A percentile compares a stretch with the other conserved stretches of the same genome.
These are phyloP conservation scores for Falco berigora DNA, from an alignment of 2,797 vertebrate species.

Conservation along the genomic window DNA sequence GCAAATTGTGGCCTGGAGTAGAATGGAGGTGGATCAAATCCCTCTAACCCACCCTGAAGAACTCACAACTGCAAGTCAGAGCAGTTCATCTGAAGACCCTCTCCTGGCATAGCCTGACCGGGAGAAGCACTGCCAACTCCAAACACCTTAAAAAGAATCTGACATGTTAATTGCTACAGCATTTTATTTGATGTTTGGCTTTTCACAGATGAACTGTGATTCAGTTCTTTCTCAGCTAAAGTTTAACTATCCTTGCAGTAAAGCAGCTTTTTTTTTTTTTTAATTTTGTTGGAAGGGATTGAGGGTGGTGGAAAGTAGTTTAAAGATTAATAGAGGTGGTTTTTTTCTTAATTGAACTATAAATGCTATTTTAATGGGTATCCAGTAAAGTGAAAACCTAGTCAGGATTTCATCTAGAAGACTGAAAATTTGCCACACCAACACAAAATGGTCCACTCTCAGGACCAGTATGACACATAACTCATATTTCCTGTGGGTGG, in stretches of 20 bases:
- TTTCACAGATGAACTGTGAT: neutral
- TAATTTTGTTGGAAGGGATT: neutral
- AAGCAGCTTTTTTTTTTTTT: neutral
- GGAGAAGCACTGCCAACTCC: neutral
- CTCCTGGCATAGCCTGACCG: neutral
- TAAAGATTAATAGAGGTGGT: neutral
- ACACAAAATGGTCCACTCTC: neutral
- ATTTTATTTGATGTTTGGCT: neutral
- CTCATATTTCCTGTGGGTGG: neutral
- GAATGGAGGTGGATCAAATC: neutral
- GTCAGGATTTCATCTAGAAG: neutral
- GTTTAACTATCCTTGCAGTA: neutral
- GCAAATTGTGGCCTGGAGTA: neutral
- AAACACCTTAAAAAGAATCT: neutral
- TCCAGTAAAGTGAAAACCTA: neutral
- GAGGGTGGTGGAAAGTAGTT: neutral
- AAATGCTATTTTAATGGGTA: neutral
- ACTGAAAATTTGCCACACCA: neutral
- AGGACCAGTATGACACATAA: neutral
- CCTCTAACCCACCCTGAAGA: neutral
- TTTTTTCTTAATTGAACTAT: neutral
- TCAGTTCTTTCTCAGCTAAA: neutral
- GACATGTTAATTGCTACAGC: neutral
- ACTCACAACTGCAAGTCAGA: neutral
- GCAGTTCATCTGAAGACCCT: neutral